Evolutionary conservation across 1,140 invertebrate species (phyloP), one percentile per base, ranked within the genome.

Genomic region (Habropoda laboriosa): DNA sequence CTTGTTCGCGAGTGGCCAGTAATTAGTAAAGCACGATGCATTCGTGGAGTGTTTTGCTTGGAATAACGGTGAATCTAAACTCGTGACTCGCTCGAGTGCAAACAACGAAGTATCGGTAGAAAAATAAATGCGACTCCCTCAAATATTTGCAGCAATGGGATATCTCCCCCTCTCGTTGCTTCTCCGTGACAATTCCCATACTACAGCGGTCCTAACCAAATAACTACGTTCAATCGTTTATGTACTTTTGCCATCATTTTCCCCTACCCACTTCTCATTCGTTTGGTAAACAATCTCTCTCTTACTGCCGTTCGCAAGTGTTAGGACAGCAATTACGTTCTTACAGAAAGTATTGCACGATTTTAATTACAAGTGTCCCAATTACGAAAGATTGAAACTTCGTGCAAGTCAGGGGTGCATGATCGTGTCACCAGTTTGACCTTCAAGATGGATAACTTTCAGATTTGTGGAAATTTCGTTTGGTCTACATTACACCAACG

Each of bases 11-110:
- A 32, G 1, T 66, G 32, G 0, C 32, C 21, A 21, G 45, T 70
- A 80, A 85, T 85, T 85, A 80, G 57, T 40, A 71, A 85, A 30
- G 55, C 64, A 18, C 71, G 83, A 83, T 81, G 47, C 77, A 71
- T 58, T 24, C 35, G 64, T 66, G 81, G 61, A 45, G 49, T 60
- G 76, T 49, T 51, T 73, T 53, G 55, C 38, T 35, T n/a, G n/a
- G 51, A 12, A n/a, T 84, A 85, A 85, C 82, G 77, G 81, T 85
- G 53, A 80, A 70, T 71, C 64, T 30, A 27, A 38, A 32, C 55
- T 40, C 40, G 49, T 38, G 40, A 64, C 80, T 73, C 75, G 45
- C 10, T 35, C 45, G 32, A 73, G 4, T 42, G 51, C 63, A 71
- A 83, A 64, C 49, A 66, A 49, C 55, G 32, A 75, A 75, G 71